A percentile compares a stretch with the other conserved stretches of the same genome.
These are phyloP conservation scores for Ploceus nigricollis DNA, from an alignment of 2,113 vertebrate species.

Conservation along the genomic window DNA sequence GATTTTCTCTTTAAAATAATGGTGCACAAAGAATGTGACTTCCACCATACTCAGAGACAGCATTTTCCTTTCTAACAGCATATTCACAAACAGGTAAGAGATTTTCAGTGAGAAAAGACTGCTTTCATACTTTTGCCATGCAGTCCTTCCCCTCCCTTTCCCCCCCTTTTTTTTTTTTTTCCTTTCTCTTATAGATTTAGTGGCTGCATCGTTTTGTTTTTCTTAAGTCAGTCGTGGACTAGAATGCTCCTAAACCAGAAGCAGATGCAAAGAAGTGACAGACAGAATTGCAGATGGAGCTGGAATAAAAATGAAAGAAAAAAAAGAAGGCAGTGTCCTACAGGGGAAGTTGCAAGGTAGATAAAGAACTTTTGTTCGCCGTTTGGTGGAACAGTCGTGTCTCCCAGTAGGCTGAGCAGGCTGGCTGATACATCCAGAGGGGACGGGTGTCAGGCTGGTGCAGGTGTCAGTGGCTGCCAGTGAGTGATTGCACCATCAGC, in stretches of 20 bases:
- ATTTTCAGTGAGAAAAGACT: neutral
- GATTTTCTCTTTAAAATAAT: neutral
- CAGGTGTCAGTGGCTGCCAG: constrained; percentile 81
- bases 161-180: accelerated
- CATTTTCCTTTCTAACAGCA: neutral
- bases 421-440: constrained; percentile 76
- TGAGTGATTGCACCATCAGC: constrained; percentile 98
- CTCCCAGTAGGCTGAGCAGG: constrained; percentile 77
- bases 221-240: accelerated
- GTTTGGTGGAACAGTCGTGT: constrained; percentile 72
- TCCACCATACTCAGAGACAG: neutral
- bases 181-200: neutral
- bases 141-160: too few relatives aligned
- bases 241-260: neutral
- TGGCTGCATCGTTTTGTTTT: neutral
- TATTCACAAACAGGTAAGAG: neutral
- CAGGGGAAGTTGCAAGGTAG: constrained; percentile 60
- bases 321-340: constrained; percentile 58
- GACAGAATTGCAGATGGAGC: neutral
- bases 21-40: neutral
- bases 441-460: constrained; percentile 87
- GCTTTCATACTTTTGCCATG: neutral
- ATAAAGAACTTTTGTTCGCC: constrained; percentile 70
- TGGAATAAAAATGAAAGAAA: neutral
- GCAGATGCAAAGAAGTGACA: neutral